A percentile compares a stretch with the other conserved stretches of the same genome.
These are phyloP conservation scores for Equus quagga DNA, from an alignment of 2,113 vertebrate genomes.

Conservation along the genomic window DNA sequence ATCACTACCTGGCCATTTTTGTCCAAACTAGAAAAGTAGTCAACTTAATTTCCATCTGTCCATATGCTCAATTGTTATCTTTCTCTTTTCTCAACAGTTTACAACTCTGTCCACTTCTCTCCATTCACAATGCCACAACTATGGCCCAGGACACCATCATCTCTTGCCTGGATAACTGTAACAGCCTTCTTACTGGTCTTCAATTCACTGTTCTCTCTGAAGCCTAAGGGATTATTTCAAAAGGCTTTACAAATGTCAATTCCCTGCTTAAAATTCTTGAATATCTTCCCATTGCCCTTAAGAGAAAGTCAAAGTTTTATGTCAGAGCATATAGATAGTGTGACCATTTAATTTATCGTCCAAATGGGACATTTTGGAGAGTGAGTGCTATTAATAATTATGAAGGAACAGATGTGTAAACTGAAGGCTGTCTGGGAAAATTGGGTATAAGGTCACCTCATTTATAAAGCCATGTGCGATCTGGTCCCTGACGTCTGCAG, in stretches of 20 bases:
- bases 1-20: background rate
- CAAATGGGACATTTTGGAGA: background rate
- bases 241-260: background rate
- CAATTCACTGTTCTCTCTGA: background rate
- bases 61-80: background rate
- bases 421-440: background rate
- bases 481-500: background rate
- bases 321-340: background rate
- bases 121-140: background rate
- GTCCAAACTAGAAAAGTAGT: background rate
- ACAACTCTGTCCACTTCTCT: background rate
- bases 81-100: background rate
- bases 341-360: background rate
- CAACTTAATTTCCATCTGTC: background rate
- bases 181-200: background rate
- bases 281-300: background rate
- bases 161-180: background rate
- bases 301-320: background rate
- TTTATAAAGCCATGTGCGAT: background rate
- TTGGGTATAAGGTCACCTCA: background rate
- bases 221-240: background rate
- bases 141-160: background rate
- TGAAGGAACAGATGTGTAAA: background rate
- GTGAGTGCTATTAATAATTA: background rate
- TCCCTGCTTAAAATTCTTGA: background rate